Conservation (phyloP, 1,140 invertebrate genomes). For the Papilio helenus region DNA sequence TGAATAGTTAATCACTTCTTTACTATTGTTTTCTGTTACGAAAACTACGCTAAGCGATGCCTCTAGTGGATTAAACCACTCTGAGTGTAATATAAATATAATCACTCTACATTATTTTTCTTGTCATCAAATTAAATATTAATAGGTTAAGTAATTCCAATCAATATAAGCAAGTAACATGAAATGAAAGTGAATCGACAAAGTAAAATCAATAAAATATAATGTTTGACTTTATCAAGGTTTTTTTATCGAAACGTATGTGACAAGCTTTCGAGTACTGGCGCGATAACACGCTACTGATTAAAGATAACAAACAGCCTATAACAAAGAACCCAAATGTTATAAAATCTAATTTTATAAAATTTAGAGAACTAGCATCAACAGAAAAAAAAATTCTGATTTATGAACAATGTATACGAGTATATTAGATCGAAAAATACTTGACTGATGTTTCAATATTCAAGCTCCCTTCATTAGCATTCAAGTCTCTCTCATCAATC, state of each 20-base stretch:
- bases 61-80: too few species aligned
- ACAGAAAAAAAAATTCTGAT: not conserved
- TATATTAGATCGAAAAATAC: not conserved
- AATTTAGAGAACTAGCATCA: not conserved
- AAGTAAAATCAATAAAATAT: conserved; percentile 72
- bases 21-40: too few species aligned
- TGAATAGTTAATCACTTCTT: too few species aligned
- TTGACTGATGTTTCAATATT: conserved; percentile 10
- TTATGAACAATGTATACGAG: not conserved
- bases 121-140: not conserved
- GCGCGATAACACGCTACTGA: conserved; percentile 73
- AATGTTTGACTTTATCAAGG: conserved; percentile 71
- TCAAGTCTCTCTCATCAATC: conserved; percentile 20
- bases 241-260: conserved; percentile 70
- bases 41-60: too few species aligned
- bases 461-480: conserved; percentile 23
- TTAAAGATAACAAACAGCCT: conserved; percentile 59
- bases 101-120: too few species aligned
- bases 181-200: conserved; percentile 45
- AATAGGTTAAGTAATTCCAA: not conserved
- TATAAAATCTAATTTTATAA: not conserved
- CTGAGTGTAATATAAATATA: too few species aligned
- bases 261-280: conserved; percentile 60
- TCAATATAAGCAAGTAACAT: conserved; percentile 38
- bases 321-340: conserved; percentile 44